Conservation (phyloP, 2,888 invertebrate genomes). For the Cryptus armator region DNA sequence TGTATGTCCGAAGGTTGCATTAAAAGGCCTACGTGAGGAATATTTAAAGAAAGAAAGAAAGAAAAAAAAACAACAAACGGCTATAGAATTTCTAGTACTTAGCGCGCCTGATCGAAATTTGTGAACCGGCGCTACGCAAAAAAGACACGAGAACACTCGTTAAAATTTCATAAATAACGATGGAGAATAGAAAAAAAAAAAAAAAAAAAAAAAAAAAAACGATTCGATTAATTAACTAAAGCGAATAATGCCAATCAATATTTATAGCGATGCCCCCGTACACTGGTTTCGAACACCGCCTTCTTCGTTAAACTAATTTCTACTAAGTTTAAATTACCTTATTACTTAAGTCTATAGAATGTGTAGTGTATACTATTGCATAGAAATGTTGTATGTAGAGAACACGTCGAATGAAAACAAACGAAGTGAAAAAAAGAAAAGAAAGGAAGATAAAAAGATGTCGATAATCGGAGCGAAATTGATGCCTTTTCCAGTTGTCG, state of each 20-base stretch:
- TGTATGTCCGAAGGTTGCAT: constrained; percentile 62
- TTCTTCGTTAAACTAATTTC: constrained; percentile 57
- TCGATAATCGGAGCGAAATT: constrained; percentile 48
- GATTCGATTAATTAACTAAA: constrained; percentile 48
- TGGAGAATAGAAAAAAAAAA: constrained; percentile 41
- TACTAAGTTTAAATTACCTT: constrained; percentile 54
- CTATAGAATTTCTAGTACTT: constrained; percentile 71
- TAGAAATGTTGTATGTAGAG: constrained; percentile 66
- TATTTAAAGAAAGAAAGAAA: constrained; percentile 31
- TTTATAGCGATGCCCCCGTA: constrained; percentile 46
- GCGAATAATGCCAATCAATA: constrained; percentile 53
- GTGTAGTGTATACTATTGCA: constrained; percentile 61
- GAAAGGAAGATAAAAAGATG: constrained; percentile 24
- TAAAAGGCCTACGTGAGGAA: constrained; percentile 68
- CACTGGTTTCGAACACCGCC: constrained; percentile 51
- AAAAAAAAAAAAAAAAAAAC: constrained; percentile 26
- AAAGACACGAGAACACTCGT: constrained; percentile 51
- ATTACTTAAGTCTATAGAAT: constrained; percentile 57
- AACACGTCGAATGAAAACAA: constrained; percentile 44
- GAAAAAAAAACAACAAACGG: constrained; percentile 56
- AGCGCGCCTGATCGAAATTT: constrained; percentile 64
- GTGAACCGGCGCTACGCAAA: constrained; percentile 56
- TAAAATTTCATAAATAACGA: constrained; percentile 51
- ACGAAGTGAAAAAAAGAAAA: constrained; percentile 19
- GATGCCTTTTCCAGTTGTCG: constrained; percentile 55